Evolutionary conservation across 2,888 invertebrate genomes (phyloP), one percentile per base, ranked within the genome.

Genomic region (Actias luna): DNA sequence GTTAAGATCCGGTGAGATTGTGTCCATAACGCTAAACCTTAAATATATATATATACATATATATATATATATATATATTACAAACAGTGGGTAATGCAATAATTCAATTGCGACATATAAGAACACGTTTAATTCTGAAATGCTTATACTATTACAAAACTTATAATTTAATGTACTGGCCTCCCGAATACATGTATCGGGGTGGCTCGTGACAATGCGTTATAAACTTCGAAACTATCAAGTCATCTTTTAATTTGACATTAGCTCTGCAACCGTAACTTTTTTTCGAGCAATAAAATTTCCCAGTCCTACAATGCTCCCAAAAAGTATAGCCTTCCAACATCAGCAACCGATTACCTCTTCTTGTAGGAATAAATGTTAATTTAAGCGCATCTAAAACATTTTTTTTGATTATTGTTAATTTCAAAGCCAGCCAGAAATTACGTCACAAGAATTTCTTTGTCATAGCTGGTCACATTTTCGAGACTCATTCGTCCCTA

Each of bases 271-370:
- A 84, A 0, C 79, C 79, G 2, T 59, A 58, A 18, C 73, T 64
- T 62, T 77, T 78, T 63, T 75, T 80, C 0, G 82, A 82, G 57
- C 82, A 82, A 63, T 80, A 79, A 57, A 71, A 83, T 50, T 65
- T 65, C 27, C 62, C 33, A 36, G 63, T 16, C 29, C 63, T 69
- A 25, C 69, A 64, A 64, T 71, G 74, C 64, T 75, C 76, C 0
- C 71, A 79, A 60, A 70, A 81, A 0, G 80, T 79, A 59, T 72
- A 78, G 0, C 71, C 72, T 4, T 74, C 65, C 25, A 72, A 64
- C 76, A 80, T 72, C 5, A 80, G 59, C 22, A 78, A 64, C 8
- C 67, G 62, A 36, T 70, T 69, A 5, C 76, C 71, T 39, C 64
- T 67, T 33, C 42, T 60, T 27, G 67, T 63, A 8, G 67, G 67